A percentile compares a stretch with the other conserved stretches of the same genome.
These are phyloP conservation scores for Agrilus mali DNA, from an alignment of 2,888 invertebrate species.

Conservation along the genomic window DNA sequence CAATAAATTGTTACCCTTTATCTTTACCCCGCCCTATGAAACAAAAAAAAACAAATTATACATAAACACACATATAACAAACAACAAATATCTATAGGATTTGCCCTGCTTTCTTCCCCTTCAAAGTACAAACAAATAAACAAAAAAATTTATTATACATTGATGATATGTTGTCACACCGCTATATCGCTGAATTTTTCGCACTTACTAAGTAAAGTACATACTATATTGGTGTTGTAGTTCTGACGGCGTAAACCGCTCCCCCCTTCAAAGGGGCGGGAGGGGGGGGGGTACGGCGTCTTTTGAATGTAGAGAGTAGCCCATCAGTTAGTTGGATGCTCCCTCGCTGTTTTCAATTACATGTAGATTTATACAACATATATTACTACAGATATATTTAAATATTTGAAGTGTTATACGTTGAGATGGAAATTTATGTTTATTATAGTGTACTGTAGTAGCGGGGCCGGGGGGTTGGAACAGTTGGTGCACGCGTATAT, in stretches of 20 bases:
- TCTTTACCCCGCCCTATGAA: too few relatives aligned
- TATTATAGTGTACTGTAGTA: constrained; percentile 37
- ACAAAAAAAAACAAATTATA: too few relatives aligned
- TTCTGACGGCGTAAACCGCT: not conserved
- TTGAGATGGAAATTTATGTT: constrained; percentile 36
- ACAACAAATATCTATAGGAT: too few relatives aligned
- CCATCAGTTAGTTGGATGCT: constrained; percentile 27
- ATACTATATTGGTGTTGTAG: constrained; percentile 4
- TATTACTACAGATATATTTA: constrained; percentile 5
- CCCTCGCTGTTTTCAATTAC: constrained; percentile 35
- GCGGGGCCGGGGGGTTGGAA: constrained; percentile 20
- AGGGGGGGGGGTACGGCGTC: too few relatives aligned
- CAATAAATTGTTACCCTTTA: too few relatives aligned
- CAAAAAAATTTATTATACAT: too few relatives aligned
- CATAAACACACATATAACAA: too few relatives aligned
- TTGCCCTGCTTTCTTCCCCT: too few relatives aligned
- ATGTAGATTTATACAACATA: constrained; percentile 17
- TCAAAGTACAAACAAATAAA: too few relatives aligned
- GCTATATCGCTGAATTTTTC: not conserved
- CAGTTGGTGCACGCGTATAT: constrained; percentile 18
- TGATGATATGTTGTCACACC: too few relatives aligned
- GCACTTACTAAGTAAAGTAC: constrained; percentile 1
- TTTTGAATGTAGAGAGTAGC: constrained; percentile 16
- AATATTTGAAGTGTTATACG: constrained; percentile 34
- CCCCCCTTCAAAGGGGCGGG: too few relatives aligned